Base-by-base conservation (phyloP, 53 echinoderm and acorn worm species). In the Stichopus horrens region DNA sequence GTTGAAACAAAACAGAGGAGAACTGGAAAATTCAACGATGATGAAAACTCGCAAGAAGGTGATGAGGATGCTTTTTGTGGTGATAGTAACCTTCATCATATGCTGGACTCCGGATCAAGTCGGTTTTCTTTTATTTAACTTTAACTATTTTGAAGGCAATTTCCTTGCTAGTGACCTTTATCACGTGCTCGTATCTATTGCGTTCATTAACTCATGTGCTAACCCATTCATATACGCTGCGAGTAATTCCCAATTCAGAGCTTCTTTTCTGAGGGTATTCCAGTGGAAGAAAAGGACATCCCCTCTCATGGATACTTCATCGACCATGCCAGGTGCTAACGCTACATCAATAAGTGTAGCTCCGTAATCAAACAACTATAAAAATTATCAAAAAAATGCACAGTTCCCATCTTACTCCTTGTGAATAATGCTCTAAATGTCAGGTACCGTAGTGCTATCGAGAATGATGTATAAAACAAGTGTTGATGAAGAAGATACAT, bases 31-130 rank as follows among this genome's bases (percentile, higher is more conserved):
- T 57, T 52, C 52, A 4, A 11, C 6, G 1, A 86, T 88, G 71
- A 53, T 91, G 9, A 53, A 51, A 11, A 88, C 91, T 19, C 87
- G 87, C 52, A 74, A 57, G 52, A 74, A 88, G 7, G 88, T 91
- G 53, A 88, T 91, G 57, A 83, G 75, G 18, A 77, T 91, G 58
- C 74, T 91, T 14, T 84, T 91, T 58, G 14, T 91, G 52, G 78
- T 88, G 58, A 68, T 77, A 18, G 75, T 88, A 8, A 88, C 75
- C 7, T 91, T 91, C 76, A 56, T 91, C 18, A 88, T 91, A 14
- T 88, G 91, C 21, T 91, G 91, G 91, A 88, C 74, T 14, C 91
- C 91, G 21, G 76, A 91, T 52, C 91, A 91, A 57, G 55, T 78
- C 5, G 83, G 66, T 20, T 91, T 82, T 73, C 76, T 91, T 5